Base-by-base conservation (phyloP, 2,797 vertebrate genomes). In the Distichodus sexfasciatus region DNA sequence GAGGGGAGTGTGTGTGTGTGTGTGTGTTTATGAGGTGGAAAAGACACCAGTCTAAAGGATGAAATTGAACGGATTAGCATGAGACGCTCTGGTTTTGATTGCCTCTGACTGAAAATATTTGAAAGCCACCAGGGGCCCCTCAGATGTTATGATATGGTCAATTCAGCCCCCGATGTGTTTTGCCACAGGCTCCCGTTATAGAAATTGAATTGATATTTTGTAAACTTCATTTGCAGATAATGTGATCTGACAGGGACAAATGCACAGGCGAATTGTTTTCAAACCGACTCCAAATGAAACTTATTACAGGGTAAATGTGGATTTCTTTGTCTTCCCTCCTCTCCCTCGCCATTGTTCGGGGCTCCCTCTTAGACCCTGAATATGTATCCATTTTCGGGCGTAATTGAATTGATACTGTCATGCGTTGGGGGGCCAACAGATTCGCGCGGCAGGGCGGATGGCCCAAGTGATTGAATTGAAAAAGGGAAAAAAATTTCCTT, bases 141-240 rank as follows among this genome's bases (percentile, higher is more conserved):
- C 93, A 95, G 90, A 87, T 89, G 80, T 91, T 92, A 86, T 93
- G 89, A 90, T 88, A 87, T 89, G 83, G 89, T 90, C 90, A 91
- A 91, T 90, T 90, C 90, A 84, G 77, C 90, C 81, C 84, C 75
- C 69, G 28, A 81, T 85, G 85, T 89, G 84, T 91, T 92, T 90
- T 87, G 90, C 91, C 91, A 90, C 85, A 88, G 86, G 87, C 86
- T 88, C 82, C 77, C 85, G 79, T 92, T 93, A 91, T 92, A 94
- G 95, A 95, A 97, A 98, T 94, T 94, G 95, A 98, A 99, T 98
- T 97, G 96, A 99, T 98, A 98, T 97, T 98, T 97, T 96, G 95
- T 95, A 98, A 95, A 95, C 91, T 95, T 98, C 95, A 99, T 98
- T 99, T 98, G 94, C 85, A 92, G 93, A 94, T 98, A 99, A 99